Evolutionary conservation across 1,140 invertebrate genomes (phyloP).

Genomic region (Steinernema khuongi): DNA sequence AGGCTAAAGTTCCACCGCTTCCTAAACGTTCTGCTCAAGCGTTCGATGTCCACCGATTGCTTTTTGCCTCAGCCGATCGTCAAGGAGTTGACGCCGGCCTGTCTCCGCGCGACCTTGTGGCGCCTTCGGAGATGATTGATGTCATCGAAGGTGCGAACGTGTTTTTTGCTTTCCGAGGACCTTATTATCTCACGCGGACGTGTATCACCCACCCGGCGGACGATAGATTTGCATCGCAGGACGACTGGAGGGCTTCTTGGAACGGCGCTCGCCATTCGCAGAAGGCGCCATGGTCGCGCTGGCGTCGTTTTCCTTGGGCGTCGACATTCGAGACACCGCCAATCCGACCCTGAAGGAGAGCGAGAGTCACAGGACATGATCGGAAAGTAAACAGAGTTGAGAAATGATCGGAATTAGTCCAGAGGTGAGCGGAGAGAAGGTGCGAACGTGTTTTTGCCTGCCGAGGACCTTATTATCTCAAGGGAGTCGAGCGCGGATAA

Average conservation of each 20-base stretch:
- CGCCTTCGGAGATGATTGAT: neutral
- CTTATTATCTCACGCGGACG: too few relatives aligned
- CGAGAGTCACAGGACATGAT: too few relatives aligned
- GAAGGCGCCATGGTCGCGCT: neutral
- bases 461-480: neutral
- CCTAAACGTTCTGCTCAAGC: too few relatives aligned
- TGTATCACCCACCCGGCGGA: slow-evolving; percentile 31
- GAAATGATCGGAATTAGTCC: too few relatives aligned
- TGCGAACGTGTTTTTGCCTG: slow-evolving; percentile 1
- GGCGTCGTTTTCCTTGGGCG: neutral
- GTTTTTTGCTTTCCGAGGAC: too few relatives aligned
- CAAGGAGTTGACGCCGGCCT: neutral
- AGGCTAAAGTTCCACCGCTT: too few relatives aligned
- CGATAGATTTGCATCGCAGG: slow-evolving; percentile 38
- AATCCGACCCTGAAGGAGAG: neutral
- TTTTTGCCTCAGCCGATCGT: neutral
- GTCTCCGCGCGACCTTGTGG: neutral
- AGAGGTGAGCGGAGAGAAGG: neutral
- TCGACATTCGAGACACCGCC: neutral
- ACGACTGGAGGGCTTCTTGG: slow-evolving; percentile 33
- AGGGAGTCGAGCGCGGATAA: too few relatives aligned
- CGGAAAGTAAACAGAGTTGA: too few relatives aligned
- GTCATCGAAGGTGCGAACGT: too few relatives aligned
- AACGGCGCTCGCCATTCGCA: neutral
- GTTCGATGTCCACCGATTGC: neutral